Base-by-base conservation (phyloP, 1,140 invertebrate genomes). In the Neodiprion fabricii region DNA sequence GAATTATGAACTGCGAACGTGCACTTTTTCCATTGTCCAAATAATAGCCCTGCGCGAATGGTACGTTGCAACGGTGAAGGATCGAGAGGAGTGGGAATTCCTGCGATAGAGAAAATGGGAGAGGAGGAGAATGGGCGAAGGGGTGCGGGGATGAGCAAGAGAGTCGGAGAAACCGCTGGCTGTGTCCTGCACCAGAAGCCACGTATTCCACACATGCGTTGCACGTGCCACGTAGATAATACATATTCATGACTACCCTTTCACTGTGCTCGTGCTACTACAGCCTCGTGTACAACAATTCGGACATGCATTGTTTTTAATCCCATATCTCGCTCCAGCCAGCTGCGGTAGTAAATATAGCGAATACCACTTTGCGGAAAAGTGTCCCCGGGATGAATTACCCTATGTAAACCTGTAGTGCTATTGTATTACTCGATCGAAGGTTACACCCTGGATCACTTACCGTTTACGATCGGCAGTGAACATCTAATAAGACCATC, bases 291-390 rank as follows among this genome's bases (percentile, higher is more conserved):
- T 69, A 69, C 11, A 23, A 69, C 67, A 69, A 21, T 69, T 69
- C 40, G 67, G 67, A 69, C 67, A 69, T 69, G 40, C 67, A 69
- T 69, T 69, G 67, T 69, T 69, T 69, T 69, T 69, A 69, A 69
- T 69, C 17, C 17, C 67, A 69, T 61, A 61, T 61, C 53, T 61
- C 53, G 53, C 53, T 61, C 53, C n/a, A 61, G 5, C 11, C 53
- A 61, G 53, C 53, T 61, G 53, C 53, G 5, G 9, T 40, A 40
- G 53, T 61, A 61, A 61, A 61, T 40, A 5, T 61, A 61, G 53
- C 53, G n/a, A 61, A 61, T 61, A 9, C 28, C n/a, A 61, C 53
- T 61, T 61, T 61, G 11, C 53, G 53, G 53, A 17, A 1, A 14
- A 17, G 11, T 61, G 9, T 17, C 11, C 4, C 9, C 53, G 53